These are phyloP conservation scores for Leptopilina clavipes DNA, from an alignment of 1,140 invertebrate species.

Conservation along the genomic window DNA sequence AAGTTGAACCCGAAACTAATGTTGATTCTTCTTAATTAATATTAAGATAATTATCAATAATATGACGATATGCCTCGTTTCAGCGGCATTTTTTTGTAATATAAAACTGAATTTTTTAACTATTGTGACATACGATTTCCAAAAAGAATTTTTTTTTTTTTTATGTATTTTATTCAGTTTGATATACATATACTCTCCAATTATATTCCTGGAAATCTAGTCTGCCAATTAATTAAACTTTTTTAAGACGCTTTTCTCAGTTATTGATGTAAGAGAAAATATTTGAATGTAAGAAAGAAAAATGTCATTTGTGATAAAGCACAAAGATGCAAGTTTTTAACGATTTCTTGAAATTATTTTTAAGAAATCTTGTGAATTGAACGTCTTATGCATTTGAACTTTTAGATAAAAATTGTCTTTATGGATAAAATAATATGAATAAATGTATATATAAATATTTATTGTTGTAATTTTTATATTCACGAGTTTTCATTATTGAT, in stretches of 20 bases:
- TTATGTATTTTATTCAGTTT: not conserved
- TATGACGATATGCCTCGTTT: slow-evolving; percentile 6
- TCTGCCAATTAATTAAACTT: not conserved
- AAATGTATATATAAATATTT: slow-evolving; percentile 17
- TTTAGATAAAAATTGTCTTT: slow-evolving; percentile 3
- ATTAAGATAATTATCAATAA: slow-evolving; percentile 2
- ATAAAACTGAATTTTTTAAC: not conserved
- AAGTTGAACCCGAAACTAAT: not conserved
- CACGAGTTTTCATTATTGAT: not conserved
- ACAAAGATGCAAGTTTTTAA: not conserved
- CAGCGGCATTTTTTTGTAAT: not conserved
- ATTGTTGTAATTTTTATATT: slow-evolving; percentile 2
- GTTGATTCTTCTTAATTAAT: slow-evolving; percentile 5
- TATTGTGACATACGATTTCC: not conserved
- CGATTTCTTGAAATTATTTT: slow-evolving; percentile 2
- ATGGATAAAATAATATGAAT: not conserved
- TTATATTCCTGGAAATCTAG: not conserved
- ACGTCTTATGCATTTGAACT: not conserved
- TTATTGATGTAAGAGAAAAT: slow-evolving; percentile 21
- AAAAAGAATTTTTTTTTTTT: not conserved
- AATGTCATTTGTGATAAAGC: slow-evolving; percentile 5
- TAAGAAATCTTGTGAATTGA: slow-evolving; percentile 8
- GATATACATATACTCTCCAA: not conserved
- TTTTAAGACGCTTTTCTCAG: not conserved
- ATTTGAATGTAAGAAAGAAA: not conserved